phyloP scores from a whole-genome alignment of 2,888 invertebrate species.

The Masnerella sp. region DNA sequence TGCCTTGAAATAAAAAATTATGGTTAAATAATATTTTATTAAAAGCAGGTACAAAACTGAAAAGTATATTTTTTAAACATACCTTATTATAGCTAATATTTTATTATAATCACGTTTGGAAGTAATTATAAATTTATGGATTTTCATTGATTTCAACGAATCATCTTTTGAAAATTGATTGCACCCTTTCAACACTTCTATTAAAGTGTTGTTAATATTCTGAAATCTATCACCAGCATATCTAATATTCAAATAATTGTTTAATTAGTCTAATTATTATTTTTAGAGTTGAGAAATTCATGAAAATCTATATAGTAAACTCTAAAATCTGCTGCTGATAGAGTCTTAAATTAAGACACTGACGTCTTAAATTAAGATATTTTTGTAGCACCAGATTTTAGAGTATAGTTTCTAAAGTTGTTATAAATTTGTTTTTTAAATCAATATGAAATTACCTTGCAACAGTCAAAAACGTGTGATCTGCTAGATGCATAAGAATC shows the following conservation, averaged over 20 bases:
- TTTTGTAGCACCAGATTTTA: too few species aligned
- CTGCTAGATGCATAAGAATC: conserved; percentile 45
- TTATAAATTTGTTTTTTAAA: too few species aligned
- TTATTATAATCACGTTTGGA: conserved; percentile 27
- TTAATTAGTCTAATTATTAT: too few species aligned
- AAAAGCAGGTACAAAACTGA: too few species aligned
- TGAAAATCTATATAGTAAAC: too few species aligned
- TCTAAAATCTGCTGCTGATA: too few species aligned
- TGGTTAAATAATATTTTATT: conserved; percentile 5
- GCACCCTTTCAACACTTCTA: conserved; percentile 19
- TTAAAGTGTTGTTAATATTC: conserved; percentile 20
- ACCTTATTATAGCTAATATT: conserved; percentile 23
- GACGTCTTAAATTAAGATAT: too few species aligned
- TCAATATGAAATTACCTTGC: conserved; percentile 32
- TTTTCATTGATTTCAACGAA: conserved; percentile 15
- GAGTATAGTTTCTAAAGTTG: too few species aligned
- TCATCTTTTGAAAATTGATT: conserved; percentile 22
- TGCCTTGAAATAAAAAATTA: conserved; percentile 25
- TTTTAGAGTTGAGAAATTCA: too few species aligned
- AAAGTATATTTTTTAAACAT: neutral
- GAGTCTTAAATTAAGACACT: too few species aligned
- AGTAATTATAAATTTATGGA: conserved; percentile 17
- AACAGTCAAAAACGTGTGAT: conserved; percentile 34
- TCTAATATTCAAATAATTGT: conserved; percentile 15
- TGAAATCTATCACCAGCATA: conserved; percentile 28